phyloP scores from a whole-genome alignment of 2,113 vertebrate genomes.

The Phylloscopus trochiloides region DNA sequence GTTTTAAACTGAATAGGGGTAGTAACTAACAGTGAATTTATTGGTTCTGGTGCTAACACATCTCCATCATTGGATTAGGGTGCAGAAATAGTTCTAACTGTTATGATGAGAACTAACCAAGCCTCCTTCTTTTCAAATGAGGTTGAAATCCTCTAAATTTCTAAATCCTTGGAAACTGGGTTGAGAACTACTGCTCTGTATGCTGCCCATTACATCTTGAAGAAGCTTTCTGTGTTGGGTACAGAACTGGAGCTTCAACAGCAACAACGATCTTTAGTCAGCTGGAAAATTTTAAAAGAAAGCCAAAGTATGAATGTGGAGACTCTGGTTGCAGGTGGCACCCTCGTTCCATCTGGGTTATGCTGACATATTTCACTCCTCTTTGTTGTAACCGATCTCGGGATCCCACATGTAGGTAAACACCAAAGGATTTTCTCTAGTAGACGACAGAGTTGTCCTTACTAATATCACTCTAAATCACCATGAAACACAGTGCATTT shows the following conservation, averaged over 20 bases:
- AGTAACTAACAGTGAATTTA: not conserved
- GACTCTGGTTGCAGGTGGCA: not conserved
- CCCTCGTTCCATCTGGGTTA: not conserved
- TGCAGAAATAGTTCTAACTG: not conserved
- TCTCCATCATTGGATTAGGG: not conserved
- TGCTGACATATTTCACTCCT: not conserved
- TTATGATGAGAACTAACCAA: not conserved
- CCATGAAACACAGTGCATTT: not conserved
- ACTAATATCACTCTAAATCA: not conserved
- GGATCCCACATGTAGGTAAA: not conserved
- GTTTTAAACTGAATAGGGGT: not conserved
- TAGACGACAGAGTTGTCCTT: not conserved
- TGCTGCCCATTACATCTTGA: not conserved
- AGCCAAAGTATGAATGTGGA: not conserved
- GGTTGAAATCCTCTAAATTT: too few species aligned
- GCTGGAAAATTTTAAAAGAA: not conserved
- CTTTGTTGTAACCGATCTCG: not conserved
- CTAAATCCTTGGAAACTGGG: not conserved
- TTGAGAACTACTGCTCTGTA: not conserved
- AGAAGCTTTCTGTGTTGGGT: not conserved
- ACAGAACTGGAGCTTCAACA: not conserved
- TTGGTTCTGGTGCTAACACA: not conserved
- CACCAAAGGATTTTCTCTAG: not conserved
- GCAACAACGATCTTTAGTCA: not conserved
- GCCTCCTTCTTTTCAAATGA: not conserved